A percentile compares a stretch with the other conserved stretches of the same genome.
phyloP scores from a whole-genome alignment of 2,113 vertebrate species.

The Oceanites oceanicus region DNA sequence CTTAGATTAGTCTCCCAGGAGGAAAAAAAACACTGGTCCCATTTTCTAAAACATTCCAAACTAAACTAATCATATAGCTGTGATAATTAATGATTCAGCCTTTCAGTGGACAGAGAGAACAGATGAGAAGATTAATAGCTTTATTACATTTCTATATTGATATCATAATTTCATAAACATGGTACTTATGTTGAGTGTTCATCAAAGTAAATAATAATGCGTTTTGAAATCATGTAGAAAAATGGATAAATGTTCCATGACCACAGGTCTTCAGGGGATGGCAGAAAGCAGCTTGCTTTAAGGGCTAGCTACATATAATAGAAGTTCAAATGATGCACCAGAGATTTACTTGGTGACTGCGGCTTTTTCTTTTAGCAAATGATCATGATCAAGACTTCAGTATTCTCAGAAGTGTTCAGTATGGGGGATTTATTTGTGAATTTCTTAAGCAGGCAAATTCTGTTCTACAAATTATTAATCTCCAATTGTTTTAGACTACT shows the following conservation, averaged over 20 bases:
- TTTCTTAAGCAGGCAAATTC: neutral
- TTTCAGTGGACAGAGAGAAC: neutral
- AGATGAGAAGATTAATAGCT: constrained; percentile 1
- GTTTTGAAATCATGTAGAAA: constrained; percentile 57
- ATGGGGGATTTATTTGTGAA: neutral
- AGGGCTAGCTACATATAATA: constrained; percentile 25
- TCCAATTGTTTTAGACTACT: neutral
- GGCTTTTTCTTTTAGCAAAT: constrained; percentile 37
- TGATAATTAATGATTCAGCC: constrained; percentile 20
- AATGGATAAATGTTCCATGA: constrained; percentile 59
- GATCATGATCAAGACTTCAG: neutral
- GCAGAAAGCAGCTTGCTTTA: constrained; percentile 48
- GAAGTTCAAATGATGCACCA: constrained; percentile 35
- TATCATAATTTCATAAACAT: constrained; percentile 39
- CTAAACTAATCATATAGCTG: constrained; percentile 3
- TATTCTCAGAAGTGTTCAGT: neutral
- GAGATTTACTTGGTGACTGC: constrained; percentile 54
- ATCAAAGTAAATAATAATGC: constrained; percentile 53
- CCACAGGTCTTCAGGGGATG: constrained; percentile 59
- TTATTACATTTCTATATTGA: constrained; percentile 25
- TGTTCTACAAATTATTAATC: neutral
- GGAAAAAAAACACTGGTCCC: neutral
- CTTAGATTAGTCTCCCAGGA: constrained; percentile 4
- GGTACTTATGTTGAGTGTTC: neutral
- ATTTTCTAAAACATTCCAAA: constrained; percentile 14